Evolutionary conservation across 2,888 invertebrate species (phyloP), one percentile per base, ranked within the genome.

Genomic region (Steinernema hermaphroditum): DNA sequence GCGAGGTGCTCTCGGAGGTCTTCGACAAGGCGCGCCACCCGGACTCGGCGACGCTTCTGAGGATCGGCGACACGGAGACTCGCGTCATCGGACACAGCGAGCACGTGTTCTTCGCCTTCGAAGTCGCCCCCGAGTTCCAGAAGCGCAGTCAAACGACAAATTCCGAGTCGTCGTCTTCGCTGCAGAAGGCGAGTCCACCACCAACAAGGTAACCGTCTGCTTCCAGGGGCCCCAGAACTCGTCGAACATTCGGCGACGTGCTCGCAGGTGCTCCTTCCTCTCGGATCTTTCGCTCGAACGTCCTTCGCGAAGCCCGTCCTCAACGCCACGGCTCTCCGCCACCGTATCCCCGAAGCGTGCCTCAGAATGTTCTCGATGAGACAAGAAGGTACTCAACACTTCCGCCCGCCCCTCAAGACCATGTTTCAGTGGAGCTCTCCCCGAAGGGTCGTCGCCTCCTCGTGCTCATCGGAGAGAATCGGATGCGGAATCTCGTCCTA

Each of bases 121-220:
- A 54, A 22, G 54, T 54, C 22, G 54, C 22, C 54, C 24, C 12
- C 19, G 54, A 54, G 24, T 54, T 54, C 22, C 54, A 54, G 54
- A 54, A 54, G 54, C 19, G 19, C 22, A 27, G 54, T 1, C 9
- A 6, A 49, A n/a, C 19, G 54, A 54, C 54, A 54, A 54, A 22
- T 54, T 54, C 27, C 16, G 24, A 14, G 27, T 54, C 2, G 54
- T 54, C 24, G 16, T 54, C 19, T 54, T 54, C 54, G 54, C 19
- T 27, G 54, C 19, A 24, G 22, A 54, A 19, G 54, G 54, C 27
- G 54, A 54, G 54, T 54, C 22, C 22, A 4, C 2, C 43, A 16
- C 8, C 8, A 16, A 41, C 9, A 54, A 19, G 22, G 4, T 24
- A 2, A 27, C 54, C 4, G 27, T 46, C 6, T 46, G n/a, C 41